Conservation (phyloP, 2,797 vertebrate genomes). For the Pangasius krempfi region DNA sequence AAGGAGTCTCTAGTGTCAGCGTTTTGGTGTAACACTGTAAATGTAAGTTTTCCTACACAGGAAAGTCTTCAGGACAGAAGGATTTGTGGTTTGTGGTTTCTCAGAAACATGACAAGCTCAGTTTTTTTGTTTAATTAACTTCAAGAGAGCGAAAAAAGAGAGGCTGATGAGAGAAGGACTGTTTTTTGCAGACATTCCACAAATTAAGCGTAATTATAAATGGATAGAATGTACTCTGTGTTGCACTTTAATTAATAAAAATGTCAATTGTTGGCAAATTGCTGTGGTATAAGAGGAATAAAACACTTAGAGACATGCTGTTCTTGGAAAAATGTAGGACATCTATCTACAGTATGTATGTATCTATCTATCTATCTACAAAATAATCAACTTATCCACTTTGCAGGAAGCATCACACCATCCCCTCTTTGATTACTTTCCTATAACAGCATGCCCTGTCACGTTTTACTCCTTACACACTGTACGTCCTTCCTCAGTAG, state of each 20-base stretch:
- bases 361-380: background rate
- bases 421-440: background rate
- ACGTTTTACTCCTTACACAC: background rate
- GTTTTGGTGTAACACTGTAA: background rate
- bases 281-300: background rate
- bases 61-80: background rate
- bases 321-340: background rate
- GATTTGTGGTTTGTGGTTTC: background rate
- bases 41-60: too few species aligned
- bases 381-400: background rate
- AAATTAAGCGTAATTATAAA: background rate
- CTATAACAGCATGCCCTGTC: background rate
- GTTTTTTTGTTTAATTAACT: background rate
- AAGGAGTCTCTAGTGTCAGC: background rate
- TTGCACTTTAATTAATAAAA: background rate
- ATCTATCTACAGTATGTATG: background rate
- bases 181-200: background rate
- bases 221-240: background rate
- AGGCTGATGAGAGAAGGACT: background rate
- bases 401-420: background rate
- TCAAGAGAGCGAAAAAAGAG: background rate
- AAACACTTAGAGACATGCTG: background rate
- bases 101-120: background rate
- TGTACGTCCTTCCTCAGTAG: background rate
- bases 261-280: background rate